These are phyloP conservation scores for Jacana jacana DNA, from an alignment of 2,113 vertebrate genomes.

Conservation along the genomic window DNA sequence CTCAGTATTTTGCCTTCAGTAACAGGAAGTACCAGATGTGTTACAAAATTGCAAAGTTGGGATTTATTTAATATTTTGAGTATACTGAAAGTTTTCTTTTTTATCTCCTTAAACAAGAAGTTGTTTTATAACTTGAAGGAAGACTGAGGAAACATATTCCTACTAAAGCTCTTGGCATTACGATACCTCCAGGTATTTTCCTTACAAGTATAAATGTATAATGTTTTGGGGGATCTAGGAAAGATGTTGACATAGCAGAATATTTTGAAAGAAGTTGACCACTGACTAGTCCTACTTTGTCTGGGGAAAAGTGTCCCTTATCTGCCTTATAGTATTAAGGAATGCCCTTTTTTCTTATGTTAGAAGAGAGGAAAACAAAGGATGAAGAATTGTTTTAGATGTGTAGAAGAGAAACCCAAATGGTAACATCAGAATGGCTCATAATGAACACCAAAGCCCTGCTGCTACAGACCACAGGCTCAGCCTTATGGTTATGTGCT, in stretches of 20 bases:
- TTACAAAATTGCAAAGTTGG: not conserved
- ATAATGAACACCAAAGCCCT: not conserved
- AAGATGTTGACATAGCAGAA: not conserved
- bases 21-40: not conserved
- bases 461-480: not conserved
- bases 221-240: not conserved
- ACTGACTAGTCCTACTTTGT: not conserved
- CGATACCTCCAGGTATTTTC: not conserved
- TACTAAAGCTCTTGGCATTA: not conserved
- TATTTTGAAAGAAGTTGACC: not conserved
- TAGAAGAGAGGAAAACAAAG: not conserved
- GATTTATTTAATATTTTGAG: not conserved
- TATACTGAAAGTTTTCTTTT: not conserved
- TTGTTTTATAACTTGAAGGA: not conserved
- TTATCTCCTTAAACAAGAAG: not conserved
- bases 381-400: not conserved
- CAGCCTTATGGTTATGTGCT: not conserved
- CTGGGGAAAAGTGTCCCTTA: not conserved
- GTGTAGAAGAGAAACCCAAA: not conserved
- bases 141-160: not conserved
- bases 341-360: not conserved
- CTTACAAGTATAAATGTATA: not conserved
- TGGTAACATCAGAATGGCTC: conserved; percentile 8
- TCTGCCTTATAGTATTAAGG: conserved; percentile 35
- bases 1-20: not conserved